Evolutionary conservation across 2,888 invertebrate species (phyloP).

Genomic region (Sisyra terminalis): DNA sequence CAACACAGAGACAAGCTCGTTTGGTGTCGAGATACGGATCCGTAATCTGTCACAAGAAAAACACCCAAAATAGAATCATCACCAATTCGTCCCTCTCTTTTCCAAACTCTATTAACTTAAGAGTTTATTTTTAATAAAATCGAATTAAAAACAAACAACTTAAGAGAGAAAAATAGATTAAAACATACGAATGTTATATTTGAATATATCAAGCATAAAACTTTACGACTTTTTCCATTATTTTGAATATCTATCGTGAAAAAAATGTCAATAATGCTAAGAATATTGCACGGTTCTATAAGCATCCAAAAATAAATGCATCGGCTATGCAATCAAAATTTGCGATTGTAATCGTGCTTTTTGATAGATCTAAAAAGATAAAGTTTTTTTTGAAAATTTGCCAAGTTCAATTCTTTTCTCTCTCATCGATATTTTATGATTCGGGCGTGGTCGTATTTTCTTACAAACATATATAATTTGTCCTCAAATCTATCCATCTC

Average conservation of each 20-base stretch:
- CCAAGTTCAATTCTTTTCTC: no score
- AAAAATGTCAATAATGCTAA: not conserved
- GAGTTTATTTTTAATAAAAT: no score
- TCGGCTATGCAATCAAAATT: not conserved
- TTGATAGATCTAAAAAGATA: no score
- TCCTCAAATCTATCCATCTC: no score
- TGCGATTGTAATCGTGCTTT: no score
- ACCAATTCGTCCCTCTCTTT: not conserved
- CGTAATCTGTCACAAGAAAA: slow-evolving; percentile 32
- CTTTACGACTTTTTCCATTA: slow-evolving; percentile 1
- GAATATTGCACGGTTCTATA: not conserved
- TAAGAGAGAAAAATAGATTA: not conserved
- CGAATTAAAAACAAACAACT: no score
- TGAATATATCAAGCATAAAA: not conserved
- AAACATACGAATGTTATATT: not conserved
- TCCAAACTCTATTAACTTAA: slow-evolving; percentile 1
- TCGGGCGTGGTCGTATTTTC: no score
- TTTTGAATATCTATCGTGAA: not conserved
- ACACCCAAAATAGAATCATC: slow-evolving; percentile 1
- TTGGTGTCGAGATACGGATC: slow-evolving; percentile 53
- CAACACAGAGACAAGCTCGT: slow-evolving; percentile 46
- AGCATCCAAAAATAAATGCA: not conserved
- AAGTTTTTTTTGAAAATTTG: no score
- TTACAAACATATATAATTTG: no score
- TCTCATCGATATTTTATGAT: no score